Base-by-base conservation (phyloP, 92 coral and sea anemone genomes). In the Paragorgia papillata region DNA sequence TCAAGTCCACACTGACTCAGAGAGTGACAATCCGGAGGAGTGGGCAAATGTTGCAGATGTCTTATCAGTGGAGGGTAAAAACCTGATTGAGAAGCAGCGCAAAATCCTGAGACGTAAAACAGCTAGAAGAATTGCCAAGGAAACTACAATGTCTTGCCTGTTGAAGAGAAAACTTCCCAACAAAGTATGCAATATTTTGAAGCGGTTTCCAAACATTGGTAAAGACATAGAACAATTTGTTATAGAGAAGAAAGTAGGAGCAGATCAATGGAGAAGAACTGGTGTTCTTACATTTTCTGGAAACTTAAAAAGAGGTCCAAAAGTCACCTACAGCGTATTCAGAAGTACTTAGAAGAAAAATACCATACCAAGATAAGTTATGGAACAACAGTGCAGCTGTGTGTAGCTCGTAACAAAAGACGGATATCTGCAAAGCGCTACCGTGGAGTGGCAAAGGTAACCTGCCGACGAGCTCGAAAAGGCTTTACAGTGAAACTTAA, bases 211-310 rank as follows among this genome's bases (percentile, higher is more conserved):
- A 18, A 79, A 84, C 39, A 49, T 84, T 41, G 80, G 88, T 33
- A 69, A 60, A 78, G 87, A 68, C 46, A 79, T 79, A 67, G 88
- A 84, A 30, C 28, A 30, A 12, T 84, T 66, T 40, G 87, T 78
- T 21, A 77, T 21, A 49, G 80, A 77, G 28, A 67, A 69, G 31
- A 55, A 80, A 55, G 31, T 78, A 39, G 84, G 88, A 7, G 80
- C 80, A 17, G 88, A 84, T 79, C 86, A 85, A 17, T 88, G 88
- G 84, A 67, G 87, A 26, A 71, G 89, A 21, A 88, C 89, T 0
- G 92, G 92, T 0, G 89, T 85, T 0, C 37, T 82, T 44, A 79
- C 88, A 12, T 70, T 79, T 33, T 34, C 25, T 30, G 80, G 71
- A 22, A 46, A 61, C 48, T 53, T 24, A 79, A 62, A 43, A 53